Evolutionary conservation across 1,140 invertebrate species (phyloP).

Genomic region (Drosophila santomea): DNA sequence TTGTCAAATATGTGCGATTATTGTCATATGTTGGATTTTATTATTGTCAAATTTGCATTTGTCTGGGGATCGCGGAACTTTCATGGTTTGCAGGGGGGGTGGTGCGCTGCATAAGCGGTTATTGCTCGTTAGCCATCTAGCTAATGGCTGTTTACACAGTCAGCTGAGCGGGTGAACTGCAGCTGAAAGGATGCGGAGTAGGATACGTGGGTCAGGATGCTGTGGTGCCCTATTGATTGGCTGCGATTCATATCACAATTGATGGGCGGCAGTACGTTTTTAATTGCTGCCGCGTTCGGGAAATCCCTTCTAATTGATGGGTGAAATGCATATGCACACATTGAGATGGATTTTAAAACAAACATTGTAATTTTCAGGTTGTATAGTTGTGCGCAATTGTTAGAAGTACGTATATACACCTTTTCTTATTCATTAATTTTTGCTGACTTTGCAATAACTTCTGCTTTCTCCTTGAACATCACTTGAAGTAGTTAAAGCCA

Average conservation of each 20-base stretch:
- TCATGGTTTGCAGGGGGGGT: neutral
- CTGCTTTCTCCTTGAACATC: neutral
- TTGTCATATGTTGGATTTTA: conserved; percentile 81
- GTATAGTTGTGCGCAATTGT: too few species aligned
- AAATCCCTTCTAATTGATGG: conserved; percentile 39
- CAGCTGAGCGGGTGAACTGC: neutral
- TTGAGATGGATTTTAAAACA: neutral
- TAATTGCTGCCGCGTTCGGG: conserved; percentile 49
- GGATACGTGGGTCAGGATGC: conserved; percentile 7
- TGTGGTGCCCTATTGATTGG: conserved; percentile 51
- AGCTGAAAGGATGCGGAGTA: neutral
- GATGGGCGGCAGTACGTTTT: conserved; percentile 53
- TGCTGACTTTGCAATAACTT: too few species aligned
- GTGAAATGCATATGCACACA: conserved; percentile 5
- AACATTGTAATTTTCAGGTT: neutral
- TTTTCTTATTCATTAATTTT: too few species aligned
- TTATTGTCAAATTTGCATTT: conserved; percentile 80
- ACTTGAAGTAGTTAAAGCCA: too few species aligned
- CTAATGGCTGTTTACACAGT: conserved; percentile 61
- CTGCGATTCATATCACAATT: conserved; percentile 60
- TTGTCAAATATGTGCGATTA: conserved; percentile 81
- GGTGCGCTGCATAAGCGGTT: conserved; percentile 28
- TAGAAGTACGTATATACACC: too few species aligned
- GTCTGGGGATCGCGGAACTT: conserved; percentile 14
- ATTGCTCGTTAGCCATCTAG: conserved; percentile 67